Percentiles rank a stretch among this genome's conserved stretches.
These are phyloP conservation scores for Drosophila bifasciata DNA, from an alignment of 1,140 invertebrate genomes.

Conservation along the genomic window DNA sequence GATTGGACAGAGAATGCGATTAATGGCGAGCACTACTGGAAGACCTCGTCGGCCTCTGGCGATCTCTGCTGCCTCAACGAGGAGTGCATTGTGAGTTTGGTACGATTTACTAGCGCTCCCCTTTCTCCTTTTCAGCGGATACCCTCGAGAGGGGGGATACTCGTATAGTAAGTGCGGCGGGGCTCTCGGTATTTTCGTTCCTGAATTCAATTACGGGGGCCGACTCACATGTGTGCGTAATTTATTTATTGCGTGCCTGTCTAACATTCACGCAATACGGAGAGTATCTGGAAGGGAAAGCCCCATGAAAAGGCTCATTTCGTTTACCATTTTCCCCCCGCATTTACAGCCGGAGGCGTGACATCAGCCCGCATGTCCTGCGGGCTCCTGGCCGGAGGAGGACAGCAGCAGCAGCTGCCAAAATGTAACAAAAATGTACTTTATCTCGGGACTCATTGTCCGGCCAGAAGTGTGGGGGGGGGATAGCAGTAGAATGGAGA, in stretches of 20 bases:
- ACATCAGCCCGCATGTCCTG: slow-evolving; percentile 26
- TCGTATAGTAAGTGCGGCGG: too few relatives aligned
- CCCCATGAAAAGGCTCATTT: slow-evolving; percentile 1
- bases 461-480: background rate
- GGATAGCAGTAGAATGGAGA: background rate
- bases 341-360: slow-evolving; percentile 11
- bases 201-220: slow-evolving; percentile 65
- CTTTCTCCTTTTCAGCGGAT: background rate
- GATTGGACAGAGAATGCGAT: slow-evolving; percentile 92
- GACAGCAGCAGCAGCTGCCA: slow-evolving; percentile 17
- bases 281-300: slow-evolving; percentile 17
- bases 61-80: slow-evolving; percentile 96
- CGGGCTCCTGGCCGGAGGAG: slow-evolving; percentile 6
- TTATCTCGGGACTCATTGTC: slow-evolving; percentile 36
- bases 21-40: slow-evolving; percentile 95
- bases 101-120: too few relatives aligned
- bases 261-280: slow-evolving; percentile 59
- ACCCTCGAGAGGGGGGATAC: too few relatives aligned
- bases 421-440: slow-evolving; percentile 25
- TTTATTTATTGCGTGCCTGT: slow-evolving; percentile 80
- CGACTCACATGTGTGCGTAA: slow-evolving; percentile 70
- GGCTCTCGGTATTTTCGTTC: too few relatives aligned
- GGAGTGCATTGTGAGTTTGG: slow-evolving; percentile 92
- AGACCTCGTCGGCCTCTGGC: slow-evolving; percentile 93
- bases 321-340: too few relatives aligned